phyloP scores from a whole-genome alignment of 2,888 invertebrate genomes.

The Cybosia mesomella region DNA sequence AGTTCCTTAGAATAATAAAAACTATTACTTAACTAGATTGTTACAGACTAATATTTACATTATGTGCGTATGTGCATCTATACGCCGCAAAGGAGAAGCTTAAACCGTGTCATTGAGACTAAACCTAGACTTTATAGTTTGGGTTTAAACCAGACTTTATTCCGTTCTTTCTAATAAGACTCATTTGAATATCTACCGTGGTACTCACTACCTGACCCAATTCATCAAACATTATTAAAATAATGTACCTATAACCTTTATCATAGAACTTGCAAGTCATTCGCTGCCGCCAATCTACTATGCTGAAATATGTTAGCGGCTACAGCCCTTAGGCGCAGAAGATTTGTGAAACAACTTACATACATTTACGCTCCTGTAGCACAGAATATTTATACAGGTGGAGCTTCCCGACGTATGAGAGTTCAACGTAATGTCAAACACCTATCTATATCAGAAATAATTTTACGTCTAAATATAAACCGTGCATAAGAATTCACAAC shows the following conservation, averaged over 20 bases:
- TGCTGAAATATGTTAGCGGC: background rate
- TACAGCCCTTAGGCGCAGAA: conserved; percentile 6
- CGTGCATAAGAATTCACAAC: conserved; percentile 87
- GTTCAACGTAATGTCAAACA: conserved; percentile 87
- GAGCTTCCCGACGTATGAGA: conserved; percentile 85
- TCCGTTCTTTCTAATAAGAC: too few relatives aligned
- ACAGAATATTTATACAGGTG: conserved; percentile 82
- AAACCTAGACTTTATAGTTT: too few relatives aligned
- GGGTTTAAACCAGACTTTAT: too few relatives aligned
- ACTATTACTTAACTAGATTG: too few relatives aligned
- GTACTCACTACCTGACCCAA: background rate
- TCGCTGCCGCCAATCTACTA: background rate
- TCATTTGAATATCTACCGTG: background rate
- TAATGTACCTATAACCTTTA: background rate
- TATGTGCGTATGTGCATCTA: too few relatives aligned
- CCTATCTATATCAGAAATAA: conserved; percentile 87
- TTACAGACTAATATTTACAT: too few relatives aligned
- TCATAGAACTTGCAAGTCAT: background rate
- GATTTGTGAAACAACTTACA: conserved; percentile 39
- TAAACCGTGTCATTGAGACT: too few relatives aligned
- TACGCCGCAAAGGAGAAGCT: too few relatives aligned
- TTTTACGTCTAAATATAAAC: conserved; percentile 85
- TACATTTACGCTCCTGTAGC: conserved; percentile 50
- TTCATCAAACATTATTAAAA: background rate
- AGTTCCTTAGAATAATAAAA: too few relatives aligned